phyloP scores from a whole-genome alignment of 2,797 vertebrate species.

The Urocyon cinereoargenteus region DNA sequence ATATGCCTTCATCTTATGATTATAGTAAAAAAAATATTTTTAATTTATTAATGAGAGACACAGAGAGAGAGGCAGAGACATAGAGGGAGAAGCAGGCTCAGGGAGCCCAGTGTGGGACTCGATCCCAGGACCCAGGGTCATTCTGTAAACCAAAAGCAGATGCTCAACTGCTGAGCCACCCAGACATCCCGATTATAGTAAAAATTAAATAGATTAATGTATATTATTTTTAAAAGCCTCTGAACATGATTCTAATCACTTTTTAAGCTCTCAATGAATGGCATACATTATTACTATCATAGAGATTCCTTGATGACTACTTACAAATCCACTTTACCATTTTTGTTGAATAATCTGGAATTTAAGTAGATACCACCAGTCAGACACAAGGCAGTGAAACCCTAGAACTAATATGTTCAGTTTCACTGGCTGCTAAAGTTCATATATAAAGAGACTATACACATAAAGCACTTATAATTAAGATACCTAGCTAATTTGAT shows the following conservation, averaged over 20 bases:
- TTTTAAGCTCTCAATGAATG: not conserved
- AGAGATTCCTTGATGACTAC: not conserved
- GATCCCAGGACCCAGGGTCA: no score
- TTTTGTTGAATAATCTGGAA: not conserved
- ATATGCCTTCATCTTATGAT: not conserved
- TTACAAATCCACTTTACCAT: not conserved
- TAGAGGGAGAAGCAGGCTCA: no score
- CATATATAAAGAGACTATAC: not conserved
- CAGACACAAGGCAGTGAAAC: not conserved
- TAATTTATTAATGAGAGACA: no score
- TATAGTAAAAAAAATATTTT: not conserved
- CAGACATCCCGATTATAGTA: not conserved
- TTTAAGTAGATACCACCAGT: not conserved
- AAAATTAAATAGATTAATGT: not conserved
- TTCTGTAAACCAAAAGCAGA: no score
- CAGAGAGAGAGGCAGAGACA: no score
- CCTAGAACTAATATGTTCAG: not conserved
- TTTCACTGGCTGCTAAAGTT: not conserved
- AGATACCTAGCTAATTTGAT: not conserved
- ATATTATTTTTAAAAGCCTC: not conserved
- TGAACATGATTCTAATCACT: not conserved
- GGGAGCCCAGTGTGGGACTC: no score
- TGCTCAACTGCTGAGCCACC: no score
- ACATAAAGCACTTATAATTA: not conserved
- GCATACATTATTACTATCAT: not conserved